Conservation (phyloP, 2,888 invertebrate species). For the Apomyelois bistriatella region DNA sequence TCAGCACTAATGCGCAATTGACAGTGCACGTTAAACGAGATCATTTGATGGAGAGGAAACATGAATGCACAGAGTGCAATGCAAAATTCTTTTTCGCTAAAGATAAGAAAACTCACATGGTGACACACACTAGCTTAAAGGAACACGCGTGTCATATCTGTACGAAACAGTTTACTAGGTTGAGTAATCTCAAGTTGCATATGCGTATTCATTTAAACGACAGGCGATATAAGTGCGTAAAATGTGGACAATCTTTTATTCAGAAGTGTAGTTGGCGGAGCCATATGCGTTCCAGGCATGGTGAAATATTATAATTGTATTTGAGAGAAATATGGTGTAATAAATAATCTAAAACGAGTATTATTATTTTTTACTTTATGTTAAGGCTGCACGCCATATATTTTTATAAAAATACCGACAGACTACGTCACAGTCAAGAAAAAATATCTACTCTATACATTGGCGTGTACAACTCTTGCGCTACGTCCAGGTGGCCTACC, state of each 20-base stretch:
- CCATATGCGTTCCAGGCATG: constrained; percentile 34
- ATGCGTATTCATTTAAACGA: constrained; percentile 41
- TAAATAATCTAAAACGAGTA: too few relatives aligned
- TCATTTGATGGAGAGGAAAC: constrained; percentile 48
- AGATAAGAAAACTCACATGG: constrained; percentile 39
- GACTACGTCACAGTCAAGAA: too few relatives aligned
- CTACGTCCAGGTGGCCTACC: too few relatives aligned
- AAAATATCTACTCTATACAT: too few relatives aligned
- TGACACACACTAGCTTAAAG: constrained; percentile 35
- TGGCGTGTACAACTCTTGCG: too few relatives aligned
- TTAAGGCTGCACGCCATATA: too few relatives aligned
- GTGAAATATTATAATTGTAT: constrained; percentile 19
- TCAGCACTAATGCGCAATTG: constrained; percentile 37
- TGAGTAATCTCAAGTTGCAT: constrained; percentile 38
- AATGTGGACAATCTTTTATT: constrained; percentile 35
- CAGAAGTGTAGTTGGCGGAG: constrained; percentile 40
- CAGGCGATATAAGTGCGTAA: constrained; percentile 34
- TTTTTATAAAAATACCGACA: too few relatives aligned
- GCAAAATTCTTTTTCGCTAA: constrained; percentile 43
- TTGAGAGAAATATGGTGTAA: background rate
- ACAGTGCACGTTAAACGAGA: constrained; percentile 48
- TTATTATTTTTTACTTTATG: too few relatives aligned
- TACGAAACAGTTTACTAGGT: constrained; percentile 38
- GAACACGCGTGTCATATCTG: constrained; percentile 42
- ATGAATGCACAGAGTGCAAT: constrained; percentile 47